These are phyloP conservation scores for Bombus ignitus DNA, from an alignment of 1,140 invertebrate genomes.

Conservation along the genomic window DNA sequence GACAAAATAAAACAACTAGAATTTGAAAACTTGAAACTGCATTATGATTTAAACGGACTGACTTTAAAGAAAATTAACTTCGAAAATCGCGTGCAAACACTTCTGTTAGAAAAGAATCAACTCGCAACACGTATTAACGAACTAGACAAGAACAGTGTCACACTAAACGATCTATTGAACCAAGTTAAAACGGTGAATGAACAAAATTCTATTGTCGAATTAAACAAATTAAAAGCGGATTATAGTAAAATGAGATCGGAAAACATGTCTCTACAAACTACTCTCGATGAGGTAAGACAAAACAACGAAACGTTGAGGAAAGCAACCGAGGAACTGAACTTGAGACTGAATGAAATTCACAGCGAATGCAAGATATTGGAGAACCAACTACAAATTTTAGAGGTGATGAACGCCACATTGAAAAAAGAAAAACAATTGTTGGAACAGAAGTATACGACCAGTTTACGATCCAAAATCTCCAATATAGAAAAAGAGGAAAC, in stretches of 20 bases:
- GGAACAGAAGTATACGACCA: conserved; percentile 3
- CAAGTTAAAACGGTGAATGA: conserved; percentile 56
- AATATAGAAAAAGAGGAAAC: background rate
- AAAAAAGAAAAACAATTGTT: conserved; percentile 28
- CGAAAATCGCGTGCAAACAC: conserved; percentile 30
- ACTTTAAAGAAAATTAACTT: conserved; percentile 34
- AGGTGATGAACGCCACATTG: conserved; percentile 36
- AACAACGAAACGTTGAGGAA: conserved; percentile 24
- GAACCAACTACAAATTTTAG: conserved; percentile 48
- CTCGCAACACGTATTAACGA: conserved; percentile 44
- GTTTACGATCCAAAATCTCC: background rate
- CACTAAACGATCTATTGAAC: conserved; percentile 53
- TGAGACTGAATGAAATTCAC: conserved; percentile 37
- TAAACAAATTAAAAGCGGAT: conserved; percentile 58
- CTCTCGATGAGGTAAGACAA: conserved; percentile 22
- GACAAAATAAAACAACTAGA: conserved; percentile 24
- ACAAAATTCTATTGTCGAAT: conserved; percentile 49
- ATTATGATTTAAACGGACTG: conserved; percentile 31
- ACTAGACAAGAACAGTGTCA: conserved; percentile 45
- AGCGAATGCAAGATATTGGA: conserved; percentile 42
- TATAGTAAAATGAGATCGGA: conserved; percentile 44
- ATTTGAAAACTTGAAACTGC: conserved; percentile 47
- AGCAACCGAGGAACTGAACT: conserved; percentile 27
- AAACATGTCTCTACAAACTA: conserved; percentile 22
- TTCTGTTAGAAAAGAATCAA: conserved; percentile 51